Evolutionary conservation across 1,140 invertebrate genomes (phyloP), one percentile per base, ranked within the genome.

Genomic region (Sinella curviseta): DNA sequence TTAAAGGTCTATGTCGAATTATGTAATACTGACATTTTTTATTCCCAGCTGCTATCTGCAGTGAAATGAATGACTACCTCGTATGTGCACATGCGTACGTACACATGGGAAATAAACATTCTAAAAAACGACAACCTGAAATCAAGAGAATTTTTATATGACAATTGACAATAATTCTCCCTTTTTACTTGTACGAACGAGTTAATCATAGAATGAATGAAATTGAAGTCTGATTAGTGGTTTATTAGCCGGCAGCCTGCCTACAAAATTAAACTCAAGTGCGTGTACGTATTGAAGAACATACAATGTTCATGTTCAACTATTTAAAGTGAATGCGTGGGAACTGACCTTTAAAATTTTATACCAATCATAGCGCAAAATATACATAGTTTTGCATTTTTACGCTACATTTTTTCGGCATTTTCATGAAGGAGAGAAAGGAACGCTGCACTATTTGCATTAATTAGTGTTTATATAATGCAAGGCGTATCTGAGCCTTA

Each of bases 1-100:
- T n/a, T 60, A 26, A 60, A 60, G 55, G 55, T 60, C 55, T 60
- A 60, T 60, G 55, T 60, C 55, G 8, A 24, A 60, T 60, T 14
- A 24, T 14, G 55, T 4, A 60, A 60, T 26, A 60, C 55, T 60
- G 8, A n/a, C n/a, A 24, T 60, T 17, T 60, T 48, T 48, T 48
- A 48, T 48, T 48, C 39, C 17, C 39, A 48, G 4, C 17, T 48
- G 4, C 17, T 48, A 8, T 48, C 39, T 48, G 4, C 17, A 8
- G 4, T 48, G 39, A 8, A 8, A 17, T 17, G 17, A 4, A 8
- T 8, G 39, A 48, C 39, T 4, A 8, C 39, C 39, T 17, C 4
- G 4, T 48, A 17, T 48, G 17, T 48, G 17, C 4, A 48, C 4
- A 17, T 48, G 17, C 17, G n/a, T 48, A 48, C 39, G 17, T 48